A percentile compares a stretch with the other conserved stretches of the same genome.
Conservation (phyloP, 2,888 invertebrate species). For the Choreutis nemorana region DNA sequence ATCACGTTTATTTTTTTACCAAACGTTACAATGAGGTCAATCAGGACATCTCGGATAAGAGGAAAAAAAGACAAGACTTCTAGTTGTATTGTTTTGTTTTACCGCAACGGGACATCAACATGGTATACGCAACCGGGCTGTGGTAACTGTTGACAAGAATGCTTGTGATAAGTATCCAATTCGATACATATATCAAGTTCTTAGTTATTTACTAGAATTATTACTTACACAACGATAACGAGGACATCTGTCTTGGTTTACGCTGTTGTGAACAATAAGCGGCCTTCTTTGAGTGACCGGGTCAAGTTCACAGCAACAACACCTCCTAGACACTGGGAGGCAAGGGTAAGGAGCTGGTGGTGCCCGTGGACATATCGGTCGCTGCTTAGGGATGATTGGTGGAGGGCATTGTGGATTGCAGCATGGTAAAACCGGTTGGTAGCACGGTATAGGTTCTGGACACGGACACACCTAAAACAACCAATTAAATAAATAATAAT, state of each 20-base stretch:
- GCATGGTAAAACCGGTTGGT: constrained; percentile 48
- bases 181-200: not conserved
- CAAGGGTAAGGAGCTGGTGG: constrained; percentile 54
- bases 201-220: constrained; percentile 20
- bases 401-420: constrained; percentile 62
- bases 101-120: constrained; percentile 32
- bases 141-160: constrained; percentile 26
- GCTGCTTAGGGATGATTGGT: constrained; percentile 54
- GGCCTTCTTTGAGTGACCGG: constrained; percentile 67
- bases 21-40: too few relatives aligned
- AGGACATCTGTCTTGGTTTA: constrained; percentile 38
- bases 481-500: not conserved
- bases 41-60: too few relatives aligned
- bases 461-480: constrained; percentile 37
- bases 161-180: not conserved
- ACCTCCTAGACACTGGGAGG: constrained; percentile 52
- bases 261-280: constrained; percentile 64
- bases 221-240: constrained; percentile 29
- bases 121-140: constrained; percentile 28
- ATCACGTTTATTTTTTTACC: too few relatives aligned
- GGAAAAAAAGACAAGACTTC: not conserved
- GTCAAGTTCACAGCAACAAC: constrained; percentile 46
- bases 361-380: constrained; percentile 51
- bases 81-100: constrained; percentile 8
- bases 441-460: constrained; percentile 47